phyloP scores from a whole-genome alignment of 2,888 invertebrate genomes.

The Pediacus dermestoides region DNA sequence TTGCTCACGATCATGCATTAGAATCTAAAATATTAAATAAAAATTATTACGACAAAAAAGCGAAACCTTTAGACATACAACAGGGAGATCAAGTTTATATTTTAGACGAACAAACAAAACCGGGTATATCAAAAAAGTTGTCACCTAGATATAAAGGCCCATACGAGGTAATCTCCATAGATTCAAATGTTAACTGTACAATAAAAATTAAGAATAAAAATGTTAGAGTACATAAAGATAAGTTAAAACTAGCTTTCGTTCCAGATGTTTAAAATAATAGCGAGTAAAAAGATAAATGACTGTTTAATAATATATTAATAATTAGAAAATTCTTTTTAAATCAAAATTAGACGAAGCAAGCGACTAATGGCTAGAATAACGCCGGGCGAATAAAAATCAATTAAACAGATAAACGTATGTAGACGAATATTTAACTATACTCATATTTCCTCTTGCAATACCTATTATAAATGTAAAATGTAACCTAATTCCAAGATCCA shows the following conservation, averaged over 20 bases:
- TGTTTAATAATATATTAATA: too few relatives aligned
- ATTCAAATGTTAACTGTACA: constrained; percentile 16
- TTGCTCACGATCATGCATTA: constrained; percentile 25
- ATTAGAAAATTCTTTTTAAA: too few relatives aligned
- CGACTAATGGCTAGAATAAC: too few relatives aligned
- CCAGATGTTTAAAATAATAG: too few relatives aligned
- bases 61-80: constrained; percentile 12
- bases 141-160: constrained; percentile 17
- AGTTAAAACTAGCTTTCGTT: constrained; percentile 21
- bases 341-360: too few relatives aligned
- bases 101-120: constrained; percentile 12
- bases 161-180: constrained; percentile 15
- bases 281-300: too few relatives aligned
- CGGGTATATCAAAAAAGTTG: constrained; percentile 19
- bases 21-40: constrained; percentile 27
- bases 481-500: too few relatives aligned
- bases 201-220: constrained; percentile 17
- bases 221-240: constrained; percentile 19
- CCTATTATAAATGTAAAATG: too few relatives aligned
- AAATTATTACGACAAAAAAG: constrained; percentile 26
- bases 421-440: too few relatives aligned
- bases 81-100: constrained; percentile 17
- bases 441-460: too few relatives aligned
- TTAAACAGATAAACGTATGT: too few relatives aligned
- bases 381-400: too few relatives aligned